Base-by-base conservation (phyloP, 2,888 invertebrate genomes). In the Stenotaenia linearis region DNA sequence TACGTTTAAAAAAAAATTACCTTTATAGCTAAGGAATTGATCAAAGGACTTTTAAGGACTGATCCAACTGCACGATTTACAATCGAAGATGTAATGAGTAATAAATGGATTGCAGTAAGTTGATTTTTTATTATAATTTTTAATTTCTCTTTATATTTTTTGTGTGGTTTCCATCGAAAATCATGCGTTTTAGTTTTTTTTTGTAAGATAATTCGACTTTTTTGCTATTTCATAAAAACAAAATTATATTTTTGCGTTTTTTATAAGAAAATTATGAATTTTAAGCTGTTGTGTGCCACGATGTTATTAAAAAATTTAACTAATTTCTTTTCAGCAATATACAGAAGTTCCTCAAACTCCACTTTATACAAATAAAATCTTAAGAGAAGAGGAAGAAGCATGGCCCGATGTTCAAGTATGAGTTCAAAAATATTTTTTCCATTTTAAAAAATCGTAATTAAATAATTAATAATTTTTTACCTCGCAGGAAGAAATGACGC, bases 401-500 rank as follows among this genome's bases (percentile, higher is more conserved):
- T 99, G 98, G 98, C 93, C 94, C 0, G 98, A 98, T 85, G 96
- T 98, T 5, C 97, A 98, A 88, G 87, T 87, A 82, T 7, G 32
- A 45, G n/a, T n/a, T n/a, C 45, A 3, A 45, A 45, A n/a, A n/a
- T 15, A n/a, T 15, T 15, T 45, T 18, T 15, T 10, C 3, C 45
- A 12, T 15, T 4, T 10, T 15, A 45, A 45, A 45, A 5, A n/a
- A 3, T 7, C 3, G 4, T n/a, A 80, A 77, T 77, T 15, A 45
- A 12, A 45, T 10, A 7, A 12, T 75, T 45, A 81, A 7, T n/a
- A 9, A 37, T 77, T 84, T n/a, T n/a, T n/a, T n/a, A n/a, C n/a
- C n/a, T n/a, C n/a, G 1, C 84, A 89, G 88, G 98, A 98, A 87
- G 98, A 98, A 88, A 98, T 99, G 98, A 98, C 96, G 0, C 91